Evolutionary conservation across 2,113 vertebrate genomes (phyloP).

Genomic region (Cottus gobio): DNA sequence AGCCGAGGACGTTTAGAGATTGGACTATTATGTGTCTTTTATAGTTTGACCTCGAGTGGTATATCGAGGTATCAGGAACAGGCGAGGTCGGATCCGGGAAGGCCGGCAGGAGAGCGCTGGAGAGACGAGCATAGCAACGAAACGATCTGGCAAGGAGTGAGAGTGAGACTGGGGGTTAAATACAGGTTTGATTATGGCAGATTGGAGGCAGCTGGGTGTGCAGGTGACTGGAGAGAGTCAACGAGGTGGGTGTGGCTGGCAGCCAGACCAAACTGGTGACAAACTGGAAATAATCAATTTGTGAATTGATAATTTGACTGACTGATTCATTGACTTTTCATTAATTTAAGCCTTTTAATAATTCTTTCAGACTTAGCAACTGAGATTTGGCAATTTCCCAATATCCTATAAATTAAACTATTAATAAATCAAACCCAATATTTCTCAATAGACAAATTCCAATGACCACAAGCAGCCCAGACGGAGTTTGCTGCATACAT

Average conservation of each 20-base stretch:
- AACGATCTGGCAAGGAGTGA: no score
- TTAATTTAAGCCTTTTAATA: background rate
- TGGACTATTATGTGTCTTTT: no score
- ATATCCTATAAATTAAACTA: background rate
- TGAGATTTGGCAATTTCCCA: background rate
- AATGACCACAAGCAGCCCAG: background rate
- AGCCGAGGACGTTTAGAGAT: background rate
- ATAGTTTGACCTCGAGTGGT: constrained; percentile 21
- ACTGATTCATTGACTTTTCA: background rate
- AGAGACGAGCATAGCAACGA: no score
- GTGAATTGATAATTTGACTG: background rate
- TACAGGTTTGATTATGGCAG: no score
- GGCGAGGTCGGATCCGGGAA: no score
- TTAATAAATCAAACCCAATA: background rate
- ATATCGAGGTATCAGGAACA: no score
- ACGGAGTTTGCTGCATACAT: background rate
- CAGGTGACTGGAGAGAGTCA: no score
- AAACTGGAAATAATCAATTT: background rate
- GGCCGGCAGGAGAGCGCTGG: no score
- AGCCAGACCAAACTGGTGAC: no score
- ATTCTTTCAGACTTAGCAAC: background rate
- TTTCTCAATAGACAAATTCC: background rate
- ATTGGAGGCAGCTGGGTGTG: no score
- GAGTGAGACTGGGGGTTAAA: no score
- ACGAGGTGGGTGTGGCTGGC: no score